These are phyloP conservation scores for Sylvicola cinctus DNA, from an alignment of 2,888 invertebrate species.

Conservation along the genomic window DNA sequence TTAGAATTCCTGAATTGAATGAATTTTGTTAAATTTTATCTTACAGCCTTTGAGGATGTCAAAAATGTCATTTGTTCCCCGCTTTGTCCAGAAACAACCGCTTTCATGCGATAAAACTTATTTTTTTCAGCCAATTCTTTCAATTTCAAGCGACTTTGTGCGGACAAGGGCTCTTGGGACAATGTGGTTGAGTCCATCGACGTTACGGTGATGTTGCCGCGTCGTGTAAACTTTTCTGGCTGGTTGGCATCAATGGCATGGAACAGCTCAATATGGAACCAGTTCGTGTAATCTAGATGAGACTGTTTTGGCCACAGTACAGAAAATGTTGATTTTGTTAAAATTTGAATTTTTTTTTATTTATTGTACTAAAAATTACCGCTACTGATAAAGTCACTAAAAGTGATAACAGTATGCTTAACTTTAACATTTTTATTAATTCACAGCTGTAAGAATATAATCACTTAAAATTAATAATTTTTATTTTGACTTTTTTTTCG, in stretches of 20 bases:
- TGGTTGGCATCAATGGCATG: conserved; percentile 38
- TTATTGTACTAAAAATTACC: no score
- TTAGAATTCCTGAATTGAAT: neutral
- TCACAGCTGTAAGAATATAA: no score
- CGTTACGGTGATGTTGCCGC: conserved; percentile 49
- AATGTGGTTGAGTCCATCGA: conserved; percentile 42
- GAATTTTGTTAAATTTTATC: conserved; percentile 4
- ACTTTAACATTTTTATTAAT: no score
- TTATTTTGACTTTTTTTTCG: no score
- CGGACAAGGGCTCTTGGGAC: conserved; percentile 36
- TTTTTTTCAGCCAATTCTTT: conserved; percentile 25
- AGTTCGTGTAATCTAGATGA: conserved; percentile 40
- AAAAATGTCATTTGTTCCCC: conserved; percentile 45
- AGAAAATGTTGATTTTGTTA: no score
- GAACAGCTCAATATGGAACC: conserved; percentile 45
- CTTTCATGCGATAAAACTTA: conserved; percentile 52
- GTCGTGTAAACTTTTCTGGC: conserved; percentile 33
- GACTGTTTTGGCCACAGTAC: neutral
- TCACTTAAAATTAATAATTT: no score
- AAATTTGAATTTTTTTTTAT: no score
- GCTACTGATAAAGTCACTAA: no score
- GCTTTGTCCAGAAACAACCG: conserved; percentile 44
- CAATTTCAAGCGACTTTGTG: conserved; percentile 32
- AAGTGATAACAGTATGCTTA: no score
- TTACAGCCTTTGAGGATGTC: conserved; percentile 61